A percentile compares a stretch with the other conserved stretches of the same genome.
Evolutionary conservation across 2,797 vertebrate genomes (phyloP).

Genomic region (Poecilia wingei): DNA sequence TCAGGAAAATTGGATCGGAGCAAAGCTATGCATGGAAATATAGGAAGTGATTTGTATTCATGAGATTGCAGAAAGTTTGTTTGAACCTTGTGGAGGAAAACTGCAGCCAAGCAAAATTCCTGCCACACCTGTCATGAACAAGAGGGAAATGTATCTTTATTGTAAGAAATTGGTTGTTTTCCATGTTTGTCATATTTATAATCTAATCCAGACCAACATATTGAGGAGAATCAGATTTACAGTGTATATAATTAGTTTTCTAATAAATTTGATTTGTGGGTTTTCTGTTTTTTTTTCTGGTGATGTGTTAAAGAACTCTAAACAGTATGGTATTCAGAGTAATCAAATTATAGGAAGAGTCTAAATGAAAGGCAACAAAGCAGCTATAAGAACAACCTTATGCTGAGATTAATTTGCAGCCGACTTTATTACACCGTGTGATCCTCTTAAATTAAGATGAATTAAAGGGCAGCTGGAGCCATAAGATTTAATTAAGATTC

Average conservation of each 20-base stretch:
- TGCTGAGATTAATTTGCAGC: slow-evolving; percentile 58
- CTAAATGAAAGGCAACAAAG: slow-evolving; percentile 31
- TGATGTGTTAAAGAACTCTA: not conserved
- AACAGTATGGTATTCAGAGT: slow-evolving; percentile 13
- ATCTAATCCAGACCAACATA: not conserved
- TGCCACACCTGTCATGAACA: slow-evolving; percentile 4
- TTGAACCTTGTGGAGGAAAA: slow-evolving; percentile 21
- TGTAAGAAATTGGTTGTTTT: not conserved
- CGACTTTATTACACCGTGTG: slow-evolving; percentile 57
- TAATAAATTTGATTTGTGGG: not conserved
- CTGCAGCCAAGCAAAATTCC: slow-evolving; percentile 4
- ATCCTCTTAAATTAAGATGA: slow-evolving; percentile 73
- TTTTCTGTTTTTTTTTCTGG: not conserved
- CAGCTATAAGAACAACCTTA: slow-evolving; percentile 8
- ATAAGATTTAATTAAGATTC: slow-evolving; percentile 78
- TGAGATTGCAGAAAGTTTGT: slow-evolving; percentile 35
- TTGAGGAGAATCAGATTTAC: not conserved
- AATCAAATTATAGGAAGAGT: slow-evolving; percentile 25
- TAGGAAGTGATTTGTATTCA: slow-evolving; percentile 47
- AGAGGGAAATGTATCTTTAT: not conserved
- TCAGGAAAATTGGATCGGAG: slow-evolving; percentile 31
- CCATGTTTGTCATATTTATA: not conserved
- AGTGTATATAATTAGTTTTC: not conserved
- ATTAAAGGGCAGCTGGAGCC: slow-evolving; percentile 71
- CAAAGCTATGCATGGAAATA: slow-evolving; percentile 9